Evolutionary conservation across 2,888 invertebrate genomes (phyloP).

Genomic region (Drosophila koepferae): DNA sequence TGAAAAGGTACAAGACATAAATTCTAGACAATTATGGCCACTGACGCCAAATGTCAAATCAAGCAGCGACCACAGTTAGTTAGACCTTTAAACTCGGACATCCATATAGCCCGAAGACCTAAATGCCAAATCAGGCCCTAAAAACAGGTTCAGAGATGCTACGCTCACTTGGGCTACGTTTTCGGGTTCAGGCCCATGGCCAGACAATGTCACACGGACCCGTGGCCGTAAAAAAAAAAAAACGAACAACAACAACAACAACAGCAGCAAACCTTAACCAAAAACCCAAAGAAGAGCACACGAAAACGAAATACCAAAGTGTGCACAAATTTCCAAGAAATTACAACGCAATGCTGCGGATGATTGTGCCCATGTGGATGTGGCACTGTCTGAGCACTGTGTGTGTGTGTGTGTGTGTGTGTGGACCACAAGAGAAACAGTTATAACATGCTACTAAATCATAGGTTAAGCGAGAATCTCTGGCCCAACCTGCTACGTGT

Average conservation of each 20-base stretch:
- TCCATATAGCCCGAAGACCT: constrained; percentile 34
- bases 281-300: constrained; percentile 64
- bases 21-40: constrained; percentile 80
- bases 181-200: constrained; percentile 45
- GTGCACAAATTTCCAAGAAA: constrained; percentile 84
- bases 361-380: constrained; percentile 57
- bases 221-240: constrained; percentile 55
- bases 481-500: constrained; percentile 77
- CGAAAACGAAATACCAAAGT: constrained; percentile 79
- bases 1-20: constrained; percentile 77
- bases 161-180: constrained; percentile 36
- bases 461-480: constrained; percentile 66
- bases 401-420: constrained; percentile 11
- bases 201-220: constrained; percentile 75
- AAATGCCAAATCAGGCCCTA: constrained; percentile 77
- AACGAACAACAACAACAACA: constrained; percentile 21
- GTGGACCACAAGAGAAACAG: constrained; percentile 75
- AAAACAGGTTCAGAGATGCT: constrained; percentile 77
- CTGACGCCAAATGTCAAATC: constrained; percentile 82
- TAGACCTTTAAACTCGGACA: constrained; percentile 71
- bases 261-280: constrained; percentile 9
- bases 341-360: constrained; percentile 74
- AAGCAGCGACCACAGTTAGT: constrained; percentile 76
- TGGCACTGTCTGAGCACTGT: constrained; percentile 16
- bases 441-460: constrained; percentile 83